Percentiles rank a stretch among this genome's conserved stretches.
Evolutionary conservation across 2,797 vertebrate genomes (phyloP).

Genomic region (Eulemur rubriventer): DNA sequence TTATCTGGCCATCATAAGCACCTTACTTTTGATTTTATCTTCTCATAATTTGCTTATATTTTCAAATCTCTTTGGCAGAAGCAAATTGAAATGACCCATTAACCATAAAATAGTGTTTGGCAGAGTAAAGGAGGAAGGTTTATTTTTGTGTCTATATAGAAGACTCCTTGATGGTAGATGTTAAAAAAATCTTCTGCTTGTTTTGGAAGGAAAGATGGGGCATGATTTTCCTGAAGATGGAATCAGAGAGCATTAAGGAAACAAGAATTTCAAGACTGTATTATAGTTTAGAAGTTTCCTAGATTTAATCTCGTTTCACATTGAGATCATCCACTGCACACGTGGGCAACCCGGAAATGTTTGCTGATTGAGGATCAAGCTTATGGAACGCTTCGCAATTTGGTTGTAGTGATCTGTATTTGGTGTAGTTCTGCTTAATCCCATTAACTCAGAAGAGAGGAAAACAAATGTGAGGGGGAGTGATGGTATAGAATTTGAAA

Average conservation of each 20-base stretch:
- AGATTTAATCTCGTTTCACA: background rate
- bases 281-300: slow-evolving; percentile 30
- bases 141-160: background rate
- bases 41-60: background rate
- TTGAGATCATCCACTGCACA: background rate
- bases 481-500: background rate
- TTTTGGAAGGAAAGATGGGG: slow-evolving; percentile 2
- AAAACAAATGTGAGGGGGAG: background rate
- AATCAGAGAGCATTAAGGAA: slow-evolving; percentile 1
- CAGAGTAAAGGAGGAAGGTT: background rate
- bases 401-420: background rate
- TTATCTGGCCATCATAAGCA: background rate
- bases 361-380: background rate
- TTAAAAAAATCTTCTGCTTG: background rate
- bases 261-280: background rate
- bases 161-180: background rate
- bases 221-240: background rate
- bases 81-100: slow-evolving; percentile 15
- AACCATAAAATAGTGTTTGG: background rate
- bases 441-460: background rate
- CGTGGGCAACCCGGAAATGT: background rate
- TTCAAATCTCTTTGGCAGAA: background rate
- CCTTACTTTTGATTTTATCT: slow-evolving; percentile 13
- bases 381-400: background rate
- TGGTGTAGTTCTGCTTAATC: background rate